Evolutionary conservation across 64 coral and sea anemone species (phyloP).

Genomic region (Acropora yongei): DNA sequence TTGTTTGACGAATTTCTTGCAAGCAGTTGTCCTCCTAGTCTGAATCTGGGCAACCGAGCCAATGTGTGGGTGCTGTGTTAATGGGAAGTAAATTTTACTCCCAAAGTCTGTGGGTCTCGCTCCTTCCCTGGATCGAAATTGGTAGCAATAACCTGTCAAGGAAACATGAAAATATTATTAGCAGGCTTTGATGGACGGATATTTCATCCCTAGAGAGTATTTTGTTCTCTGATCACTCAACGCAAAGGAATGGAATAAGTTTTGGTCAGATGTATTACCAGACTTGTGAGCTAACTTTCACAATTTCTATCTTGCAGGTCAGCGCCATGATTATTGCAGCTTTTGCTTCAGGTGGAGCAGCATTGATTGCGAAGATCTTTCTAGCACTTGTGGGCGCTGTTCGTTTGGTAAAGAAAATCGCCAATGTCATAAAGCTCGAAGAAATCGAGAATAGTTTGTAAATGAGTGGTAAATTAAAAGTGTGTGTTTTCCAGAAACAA

Average conservation of each 20-base stretch:
- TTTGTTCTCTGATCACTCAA: neutral
- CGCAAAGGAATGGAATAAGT: neutral
- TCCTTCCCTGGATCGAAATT: too few species aligned
- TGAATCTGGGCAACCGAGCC: too few species aligned
- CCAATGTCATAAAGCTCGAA: conserved; percentile 40
- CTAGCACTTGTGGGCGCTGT: neutral
- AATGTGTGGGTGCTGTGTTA: too few species aligned
- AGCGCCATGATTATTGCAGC: conserved; percentile 37
- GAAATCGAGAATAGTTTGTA: neutral
- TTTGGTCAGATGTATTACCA: neutral
- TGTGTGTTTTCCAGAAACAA: too few species aligned
- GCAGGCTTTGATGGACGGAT: too few species aligned
- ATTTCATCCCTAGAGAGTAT: too few species aligned
- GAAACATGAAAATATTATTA: too few species aligned
- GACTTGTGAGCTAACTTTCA: neutral
- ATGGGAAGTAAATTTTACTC: too few species aligned
- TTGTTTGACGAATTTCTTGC: neutral
- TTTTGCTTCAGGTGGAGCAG: conserved; percentile 20
- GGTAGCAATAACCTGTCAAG: too few species aligned
- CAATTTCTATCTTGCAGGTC: neutral
- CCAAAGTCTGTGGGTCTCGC: too few species aligned
- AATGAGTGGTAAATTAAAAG: too few species aligned
- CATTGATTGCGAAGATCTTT: conserved; percentile 33
- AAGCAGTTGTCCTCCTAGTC: neutral
- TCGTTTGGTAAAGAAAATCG: conserved; percentile 16